phyloP scores from a whole-genome alignment of 1,140 invertebrate genomes.

The Bicyclus anynana region DNA sequence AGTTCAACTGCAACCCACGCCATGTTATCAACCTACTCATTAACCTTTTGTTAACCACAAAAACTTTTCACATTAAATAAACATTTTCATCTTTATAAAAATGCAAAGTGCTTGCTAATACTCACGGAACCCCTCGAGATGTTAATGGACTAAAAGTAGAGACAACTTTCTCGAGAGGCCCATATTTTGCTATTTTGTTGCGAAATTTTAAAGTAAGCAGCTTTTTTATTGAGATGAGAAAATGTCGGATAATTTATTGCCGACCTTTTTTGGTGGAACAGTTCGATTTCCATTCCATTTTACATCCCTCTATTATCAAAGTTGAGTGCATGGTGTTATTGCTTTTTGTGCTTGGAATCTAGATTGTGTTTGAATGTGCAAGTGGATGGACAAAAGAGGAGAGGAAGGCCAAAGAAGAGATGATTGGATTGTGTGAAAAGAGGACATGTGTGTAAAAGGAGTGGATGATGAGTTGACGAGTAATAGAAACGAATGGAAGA shows the following conservation, averaged over 20 bases:
- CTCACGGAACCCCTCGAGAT: background rate
- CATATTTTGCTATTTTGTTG: background rate
- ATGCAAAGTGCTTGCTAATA: background rate
- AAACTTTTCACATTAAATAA: background rate
- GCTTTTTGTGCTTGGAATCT: too few species aligned
- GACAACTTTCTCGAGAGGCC: background rate
- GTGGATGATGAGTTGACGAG: too few species aligned
- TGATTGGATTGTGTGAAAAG: too few species aligned
- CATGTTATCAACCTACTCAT: too few species aligned
- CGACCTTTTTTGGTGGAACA: background rate
- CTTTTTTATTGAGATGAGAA: background rate
- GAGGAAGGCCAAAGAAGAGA: too few species aligned
- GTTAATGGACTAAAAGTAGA: background rate
- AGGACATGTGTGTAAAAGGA: too few species aligned
- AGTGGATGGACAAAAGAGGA: too few species aligned
- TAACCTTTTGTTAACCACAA: too few species aligned
- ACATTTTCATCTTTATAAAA: background rate
- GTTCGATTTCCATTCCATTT: background rate
- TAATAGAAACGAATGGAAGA: too few species aligned
- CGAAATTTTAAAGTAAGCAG: background rate
- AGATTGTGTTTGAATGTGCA: too few species aligned
- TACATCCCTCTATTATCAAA: background rate
- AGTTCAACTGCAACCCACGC: too few species aligned
- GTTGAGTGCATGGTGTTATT: too few species aligned
- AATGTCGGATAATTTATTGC: background rate